Evolutionary conservation across 2,888 invertebrate species (phyloP).

Genomic region (Hipparchia sbordonii): DNA sequence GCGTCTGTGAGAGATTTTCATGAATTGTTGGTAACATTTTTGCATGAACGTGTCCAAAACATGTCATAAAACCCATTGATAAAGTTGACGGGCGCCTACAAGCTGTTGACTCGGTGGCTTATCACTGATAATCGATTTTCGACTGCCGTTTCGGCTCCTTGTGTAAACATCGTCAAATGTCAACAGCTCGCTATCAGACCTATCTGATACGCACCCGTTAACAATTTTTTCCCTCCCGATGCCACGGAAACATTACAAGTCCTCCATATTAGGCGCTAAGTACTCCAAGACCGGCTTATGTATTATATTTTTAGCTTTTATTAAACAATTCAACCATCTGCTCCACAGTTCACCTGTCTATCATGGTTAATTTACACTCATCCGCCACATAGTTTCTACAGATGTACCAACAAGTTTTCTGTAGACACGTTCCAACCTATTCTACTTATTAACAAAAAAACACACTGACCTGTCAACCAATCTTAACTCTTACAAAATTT

Average conservation of each 20-base stretch:
- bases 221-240: constrained; percentile 61
- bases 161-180: constrained; percentile 75
- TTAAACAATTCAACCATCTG: constrained; percentile 78
- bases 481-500: neutral
- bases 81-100: constrained; percentile 68
- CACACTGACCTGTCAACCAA: neutral
- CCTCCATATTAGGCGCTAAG: constrained; percentile 63
- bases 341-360: constrained; percentile 74
- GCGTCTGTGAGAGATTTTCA: constrained; percentile 6
- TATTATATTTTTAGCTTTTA: constrained; percentile 72
- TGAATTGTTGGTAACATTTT: constrained; percentile 53
- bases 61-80: constrained; percentile 64
- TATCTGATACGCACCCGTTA: constrained; percentile 71
- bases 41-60: constrained; percentile 59
- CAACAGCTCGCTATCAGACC: constrained; percentile 65
- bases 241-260: constrained; percentile 61
- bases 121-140: constrained; percentile 75
- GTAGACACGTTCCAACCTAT: neutral
- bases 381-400: constrained; percentile 50
- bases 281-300: constrained; percentile 49
- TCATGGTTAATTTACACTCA: constrained; percentile 74
- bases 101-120: constrained; percentile 69
- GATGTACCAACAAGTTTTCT: constrained; percentile 10
- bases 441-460: neutral
- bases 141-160: constrained; percentile 81